Base-by-base conservation (phyloP, 1,140 invertebrate genomes). In the Penaeus japonicus region DNA sequence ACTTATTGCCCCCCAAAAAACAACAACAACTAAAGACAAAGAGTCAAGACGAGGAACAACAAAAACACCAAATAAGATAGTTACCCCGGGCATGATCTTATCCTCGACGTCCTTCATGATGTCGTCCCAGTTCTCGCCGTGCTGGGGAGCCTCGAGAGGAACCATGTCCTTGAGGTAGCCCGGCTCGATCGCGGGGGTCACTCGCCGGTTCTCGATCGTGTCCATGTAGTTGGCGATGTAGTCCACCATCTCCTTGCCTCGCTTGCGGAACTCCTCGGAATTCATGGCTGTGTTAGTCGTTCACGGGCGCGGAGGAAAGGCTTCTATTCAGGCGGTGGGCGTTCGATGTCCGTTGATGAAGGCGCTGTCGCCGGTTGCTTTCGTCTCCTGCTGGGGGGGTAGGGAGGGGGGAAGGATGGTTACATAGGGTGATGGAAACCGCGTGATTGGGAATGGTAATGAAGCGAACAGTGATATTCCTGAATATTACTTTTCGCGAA, bases 71-170 rank as follows among this genome's bases (percentile, higher is more conserved):
- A n/a, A n/a, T n/a, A n/a, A n/a, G n/a, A n/a, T n/a, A n/a, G n/a
- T 92, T 91, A 98, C 97, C 57, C 99, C 99, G 0, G 98, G 98
- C 97, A 99, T 99, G 89, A 99, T 99, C 93, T 97, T 98, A 39
- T 95, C 94, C 92, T 99, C 98, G 3, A 99, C 96, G 92, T 99
- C 99, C 20, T 93, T 93, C 96, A 99, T 98, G 59, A 99, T 98
- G 17, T 95, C 93, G 24, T 98, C 96, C 96, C 97, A 99, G 47
- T 95, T 92, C 92, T 99, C 99, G 0, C 96, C 95, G 84, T 97
- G 93, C n/a, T 95, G 92, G 0, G 99, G 99, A 3, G 99, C 96
- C 90, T 96, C 95, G 22, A 94, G 91, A 0, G 99, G 98, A 85
- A 99, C 93, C 59, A 97, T 93, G 77, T 95, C 93, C 83, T 95